Base-by-base conservation (phyloP, 2,888 invertebrate species). In the Trissolcus japonicus region DNA sequence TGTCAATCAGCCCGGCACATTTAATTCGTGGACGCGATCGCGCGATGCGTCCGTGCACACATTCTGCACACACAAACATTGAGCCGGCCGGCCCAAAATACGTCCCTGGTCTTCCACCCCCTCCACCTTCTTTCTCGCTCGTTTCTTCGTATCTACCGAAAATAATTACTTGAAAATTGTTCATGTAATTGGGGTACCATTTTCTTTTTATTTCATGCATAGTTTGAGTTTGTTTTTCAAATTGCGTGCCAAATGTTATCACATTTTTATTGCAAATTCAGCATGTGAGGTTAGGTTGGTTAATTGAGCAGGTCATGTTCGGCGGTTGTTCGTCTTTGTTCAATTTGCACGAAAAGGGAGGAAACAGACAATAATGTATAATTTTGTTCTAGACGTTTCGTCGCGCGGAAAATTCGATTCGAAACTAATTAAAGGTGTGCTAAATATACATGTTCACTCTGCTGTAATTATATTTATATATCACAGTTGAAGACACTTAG, bases 21-120 rank as follows among this genome's bases (percentile, higher is more conserved):
- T 35, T 35, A 6, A 25, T 11, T 35, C 35, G 35, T 35, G 11
- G 25, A 43, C 21, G 46, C 7, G 4, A 55, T 0, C 35, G 71
- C 59, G 29, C 59, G 54, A 19, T 13, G 16, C 60, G n/a, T 46
- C 59, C 9, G n/a, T 60, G 17, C 53, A n/a, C n/a, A n/a, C 48
- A 60, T 72, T 65, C 54, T 9, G 48, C 7, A 17, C 19, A 19
- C 9, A 13, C 16, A 7, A 19, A 7, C 11, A 6, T 9, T 9
- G 43, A 50, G 63, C 72, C 72, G 63, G 72, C 71, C 71, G 71
- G 71, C 57, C 62, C 53, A 43, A 62, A 71, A 63, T 71, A 63
- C 62, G 71, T 56, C 62, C 71, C 62, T 71, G 71, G 21, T 35
- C 13, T 6, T 25, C 51, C 21, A 17, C 17, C 17, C n/a, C 51